These are phyloP conservation scores for Tricholaema leucomelas DNA, from an alignment of 2,113 vertebrate species.

Conservation along the genomic window DNA sequence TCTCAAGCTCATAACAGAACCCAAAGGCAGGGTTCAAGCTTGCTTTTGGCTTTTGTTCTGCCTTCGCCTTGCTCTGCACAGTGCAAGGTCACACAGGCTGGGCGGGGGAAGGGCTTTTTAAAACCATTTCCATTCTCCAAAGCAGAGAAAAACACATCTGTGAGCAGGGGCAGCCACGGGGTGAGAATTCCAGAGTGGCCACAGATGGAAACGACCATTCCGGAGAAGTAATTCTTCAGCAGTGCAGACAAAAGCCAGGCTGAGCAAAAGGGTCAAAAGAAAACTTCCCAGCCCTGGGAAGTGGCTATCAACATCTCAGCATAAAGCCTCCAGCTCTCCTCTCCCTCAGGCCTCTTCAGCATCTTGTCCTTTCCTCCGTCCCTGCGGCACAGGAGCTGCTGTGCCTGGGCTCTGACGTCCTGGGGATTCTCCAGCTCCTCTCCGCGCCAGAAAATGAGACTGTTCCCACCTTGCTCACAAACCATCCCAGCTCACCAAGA, in stretches of 20 bases:
- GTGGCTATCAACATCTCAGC: not conserved
- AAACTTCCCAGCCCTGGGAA: not conserved
- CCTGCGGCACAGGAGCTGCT: not conserved
- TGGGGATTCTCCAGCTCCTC: not conserved
- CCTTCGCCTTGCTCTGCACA: slow-evolving; percentile 23
- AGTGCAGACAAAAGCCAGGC: not conserved
- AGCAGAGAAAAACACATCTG: not conserved
- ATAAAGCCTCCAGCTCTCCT: not conserved
- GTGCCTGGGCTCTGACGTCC: not conserved
- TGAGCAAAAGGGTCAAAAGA: not conserved
- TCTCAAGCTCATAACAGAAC: slow-evolving; percentile 53
- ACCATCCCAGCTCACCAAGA: not conserved
- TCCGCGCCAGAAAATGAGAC: not conserved
- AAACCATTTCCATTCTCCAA: not conserved
- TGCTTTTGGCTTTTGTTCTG: slow-evolving; percentile 30
- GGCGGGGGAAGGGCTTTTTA: not conserved
- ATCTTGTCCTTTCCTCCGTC: not conserved
- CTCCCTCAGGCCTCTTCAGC: not conserved
- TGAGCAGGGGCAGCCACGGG: not conserved
- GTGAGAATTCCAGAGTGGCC: not conserved
- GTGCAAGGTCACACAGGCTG: slow-evolving; percentile 4
- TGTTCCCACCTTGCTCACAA: not conserved
- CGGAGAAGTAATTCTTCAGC: not conserved
- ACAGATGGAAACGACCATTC: not conserved
- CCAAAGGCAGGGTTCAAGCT: slow-evolving; percentile 49